phyloP scores from a whole-genome alignment of 2,113 vertebrate genomes.

The Parotia lawesii region DNA sequence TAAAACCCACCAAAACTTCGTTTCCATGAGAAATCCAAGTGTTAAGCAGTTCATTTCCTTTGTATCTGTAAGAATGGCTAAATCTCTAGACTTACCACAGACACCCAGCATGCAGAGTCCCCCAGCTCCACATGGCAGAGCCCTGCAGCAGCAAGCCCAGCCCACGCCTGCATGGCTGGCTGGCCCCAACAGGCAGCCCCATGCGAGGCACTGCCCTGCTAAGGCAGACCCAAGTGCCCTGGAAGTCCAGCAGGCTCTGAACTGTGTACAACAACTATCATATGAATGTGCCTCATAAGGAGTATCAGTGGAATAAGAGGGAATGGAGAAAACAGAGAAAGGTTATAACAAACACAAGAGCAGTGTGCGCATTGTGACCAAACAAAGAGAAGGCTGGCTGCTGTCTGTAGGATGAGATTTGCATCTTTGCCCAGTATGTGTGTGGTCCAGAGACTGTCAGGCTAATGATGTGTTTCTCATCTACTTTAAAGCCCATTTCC shows the following conservation, averaged over 20 bases:
- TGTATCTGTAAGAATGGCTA: neutral
- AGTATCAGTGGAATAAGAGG: neutral
- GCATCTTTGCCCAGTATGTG: neutral
- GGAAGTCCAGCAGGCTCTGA: neutral
- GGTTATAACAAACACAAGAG: neutral
- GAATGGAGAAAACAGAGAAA: neutral
- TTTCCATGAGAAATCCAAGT: neutral
- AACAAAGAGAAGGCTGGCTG: neutral
- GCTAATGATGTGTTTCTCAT: slow-evolving; percentile 17
- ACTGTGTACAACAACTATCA: neutral
- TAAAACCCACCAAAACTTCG: neutral
- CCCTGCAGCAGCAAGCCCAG: neutral
- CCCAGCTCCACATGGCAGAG: neutral
- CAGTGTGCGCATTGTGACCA: neutral
- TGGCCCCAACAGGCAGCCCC: neutral
- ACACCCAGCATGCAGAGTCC: neutral
- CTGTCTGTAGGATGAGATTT: neutral
- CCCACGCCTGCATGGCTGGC: rapidly evolving
- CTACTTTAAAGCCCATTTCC: slow-evolving; percentile 15
- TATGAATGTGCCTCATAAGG: neutral
- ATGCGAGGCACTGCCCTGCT: neutral
- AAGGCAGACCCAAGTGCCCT: neutral
- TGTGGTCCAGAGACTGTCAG: neutral
- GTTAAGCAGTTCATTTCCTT: neutral
- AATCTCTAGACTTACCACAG: neutral